Evolutionary conservation across 1,140 invertebrate genomes (phyloP), one percentile per base, ranked within the genome.

Genomic region (Whitmania pigra): DNA sequence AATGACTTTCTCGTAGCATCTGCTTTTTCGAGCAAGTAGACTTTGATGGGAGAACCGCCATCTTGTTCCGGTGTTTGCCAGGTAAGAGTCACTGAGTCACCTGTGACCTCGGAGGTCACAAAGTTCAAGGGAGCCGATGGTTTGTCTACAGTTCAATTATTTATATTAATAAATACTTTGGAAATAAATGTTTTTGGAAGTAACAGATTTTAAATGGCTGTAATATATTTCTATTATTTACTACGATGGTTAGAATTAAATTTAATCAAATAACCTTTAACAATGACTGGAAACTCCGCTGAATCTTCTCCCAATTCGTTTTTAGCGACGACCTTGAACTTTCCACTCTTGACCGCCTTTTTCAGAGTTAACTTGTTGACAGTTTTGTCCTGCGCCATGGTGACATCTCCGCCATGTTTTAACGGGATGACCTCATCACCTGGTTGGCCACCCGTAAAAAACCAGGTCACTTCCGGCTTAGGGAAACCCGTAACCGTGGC

Each of bases 401-500:
- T 25, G 5, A 63, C 53, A 40, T 68, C 57, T 31, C 27, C 73
- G 13, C 20, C 31, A 66, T 43, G n/a, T 31, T 31, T 31, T 11
- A 74, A 27, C 15, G 43, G 43, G 15, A 49, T 17, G 43, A 0
- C 13, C 43, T 49, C 43, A 27, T 74, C 73, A 17, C 25, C 43
- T 13, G 57, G 57, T 63, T n/a, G 13, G 22, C 9, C 57, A 63
- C 29, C 57, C 9, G 57, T 13, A n/a, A 90, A 89, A 11, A 86
- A 87, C 95, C 96, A 99, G 80, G 86, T 87, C 11, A 91, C 84
- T 53, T 83, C 86, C 27, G 91, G 90, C 78, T 89, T 88, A 0
- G 93, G 93, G 80, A 88, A 91, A 20, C 90, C 90, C 72, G 91
- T 88, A 9, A 92, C 84, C 76, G 89, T 87, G 17, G 94, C 88